Conservation (phyloP, 2,888 invertebrate genomes). For the Gandaritis pyraliata region DNA sequence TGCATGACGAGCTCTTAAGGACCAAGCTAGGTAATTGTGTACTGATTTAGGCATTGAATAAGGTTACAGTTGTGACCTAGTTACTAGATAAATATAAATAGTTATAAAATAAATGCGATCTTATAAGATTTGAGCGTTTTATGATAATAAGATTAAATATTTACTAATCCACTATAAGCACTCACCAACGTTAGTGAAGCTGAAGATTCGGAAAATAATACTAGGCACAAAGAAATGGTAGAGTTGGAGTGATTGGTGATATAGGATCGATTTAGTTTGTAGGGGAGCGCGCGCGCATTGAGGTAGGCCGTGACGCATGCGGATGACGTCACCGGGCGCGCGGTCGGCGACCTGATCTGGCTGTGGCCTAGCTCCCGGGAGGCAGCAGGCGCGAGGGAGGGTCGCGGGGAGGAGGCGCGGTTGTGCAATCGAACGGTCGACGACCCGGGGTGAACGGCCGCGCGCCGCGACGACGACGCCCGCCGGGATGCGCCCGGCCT, state of each 20-base stretch:
- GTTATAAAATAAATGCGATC: background rate
- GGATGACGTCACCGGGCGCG: slow-evolving; percentile 75
- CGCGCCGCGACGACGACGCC: slow-evolving; percentile 79
- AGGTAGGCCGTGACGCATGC: slow-evolving; percentile 84
- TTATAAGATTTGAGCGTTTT: background rate
- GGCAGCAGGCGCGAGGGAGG: slow-evolving; percentile 55
- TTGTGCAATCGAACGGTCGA: slow-evolving; percentile 83
- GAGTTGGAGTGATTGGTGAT: slow-evolving; percentile 53
- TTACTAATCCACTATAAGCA: no score
- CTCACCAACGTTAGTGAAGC: no score
- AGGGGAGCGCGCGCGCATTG: slow-evolving; percentile 83
- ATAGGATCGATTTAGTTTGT: slow-evolving; percentile 77
- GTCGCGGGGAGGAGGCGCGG: slow-evolving; percentile 55
- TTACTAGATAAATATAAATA: background rate
- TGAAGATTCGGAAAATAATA: no score
- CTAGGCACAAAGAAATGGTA: background rate
- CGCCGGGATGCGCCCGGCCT: slow-evolving; percentile 84
- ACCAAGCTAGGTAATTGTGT: background rate
- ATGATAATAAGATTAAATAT: no score
- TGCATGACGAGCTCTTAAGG: background rate
- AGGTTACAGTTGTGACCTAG: background rate
- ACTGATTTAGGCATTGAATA: background rate
- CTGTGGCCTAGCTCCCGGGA: slow-evolving; percentile 74
- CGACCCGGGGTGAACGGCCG: slow-evolving; percentile 82
- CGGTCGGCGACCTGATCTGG: slow-evolving; percentile 73